phyloP scores from a whole-genome alignment of 1,140 invertebrate species.

The Schlechtendalia chinensis region DNA sequence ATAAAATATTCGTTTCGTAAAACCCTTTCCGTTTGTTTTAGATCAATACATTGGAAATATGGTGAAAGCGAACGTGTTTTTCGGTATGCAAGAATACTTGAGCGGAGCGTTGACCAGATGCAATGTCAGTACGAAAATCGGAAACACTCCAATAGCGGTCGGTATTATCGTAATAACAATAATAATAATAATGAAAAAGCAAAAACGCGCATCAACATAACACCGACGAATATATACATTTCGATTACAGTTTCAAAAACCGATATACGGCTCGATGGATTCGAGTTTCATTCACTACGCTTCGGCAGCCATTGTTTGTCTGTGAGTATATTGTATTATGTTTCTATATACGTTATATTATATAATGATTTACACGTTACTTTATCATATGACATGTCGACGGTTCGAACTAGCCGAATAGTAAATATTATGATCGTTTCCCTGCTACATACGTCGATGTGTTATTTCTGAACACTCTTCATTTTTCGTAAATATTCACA shows the following conservation, averaged over 20 bases:
- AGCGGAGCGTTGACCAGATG: conserved; percentile 11
- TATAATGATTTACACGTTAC: too few species aligned
- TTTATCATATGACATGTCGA: too few species aligned
- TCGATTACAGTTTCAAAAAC: conserved; percentile 56
- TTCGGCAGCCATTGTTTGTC: conserved; percentile 88
- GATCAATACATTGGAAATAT: conserved; percentile 54
- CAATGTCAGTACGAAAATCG: conserved; percentile 41
- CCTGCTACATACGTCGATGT: too few species aligned
- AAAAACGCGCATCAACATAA: too few species aligned
- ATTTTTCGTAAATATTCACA: too few species aligned
- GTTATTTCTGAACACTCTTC: too few species aligned
- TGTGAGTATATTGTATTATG: conserved; percentile 63
- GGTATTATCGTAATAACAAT: too few species aligned
- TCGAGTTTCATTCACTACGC: conserved; percentile 93
- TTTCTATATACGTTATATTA: too few species aligned
- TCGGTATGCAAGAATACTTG: conserved; percentile 41
- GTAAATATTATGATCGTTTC: too few species aligned
- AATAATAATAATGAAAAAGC: too few species aligned
- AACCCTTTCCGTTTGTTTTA: neutral
- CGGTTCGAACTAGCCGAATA: too few species aligned
- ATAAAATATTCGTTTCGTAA: too few species aligned
- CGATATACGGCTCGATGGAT: conserved; percentile 81
- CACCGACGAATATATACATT: neutral
- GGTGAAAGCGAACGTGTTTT: conserved; percentile 49
- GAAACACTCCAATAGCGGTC: conserved; percentile 29